Base-by-base conservation (phyloP, 2,113 vertebrate genomes). In the Solea senegalensis region DNA sequence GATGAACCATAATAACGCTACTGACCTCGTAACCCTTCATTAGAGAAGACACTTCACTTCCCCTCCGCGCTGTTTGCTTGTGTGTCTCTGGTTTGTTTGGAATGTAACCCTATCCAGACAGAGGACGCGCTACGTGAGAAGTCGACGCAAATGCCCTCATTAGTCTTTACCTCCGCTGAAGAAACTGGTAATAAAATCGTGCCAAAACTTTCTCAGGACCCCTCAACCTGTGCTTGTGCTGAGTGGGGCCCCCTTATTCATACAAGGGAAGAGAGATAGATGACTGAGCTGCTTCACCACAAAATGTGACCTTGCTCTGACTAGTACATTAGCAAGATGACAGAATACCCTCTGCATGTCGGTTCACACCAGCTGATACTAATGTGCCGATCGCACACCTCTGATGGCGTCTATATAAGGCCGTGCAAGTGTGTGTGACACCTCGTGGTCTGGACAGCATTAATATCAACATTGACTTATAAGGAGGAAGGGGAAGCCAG, bases 401-500 rank as follows among this genome's bases (percentile, higher is more conserved):
- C 63, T 58, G 53, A 55, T 74, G 69, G 62, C 75, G 84, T 90
- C 92, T 92, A 91, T 91, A 91, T 92, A 90, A 90, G 92, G 90
- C 63, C 45, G 62, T 58, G 28, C 58, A 27, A 75, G 66, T 43
- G 70, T 44, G 58, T 43, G 13, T 58, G 82, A 90, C 88, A 89
- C 84, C 77, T 80, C 15, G 67, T 74, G 75, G 82, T 81, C 87
- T 87, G 77, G 77, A 88, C 70, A 80, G 83, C 82, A 75, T 81
- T 83, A 82, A 80, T 84, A 80, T 90, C 87, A 93, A 91, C 92
- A 92, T 85, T 50, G 80, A 86, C 93, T 92, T 94, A 93, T 93
- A 94, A 92, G 93, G 93, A 93, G 86, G 85, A 80, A 59, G 11
- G n/a, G 51, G 54, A 52, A 63, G 43, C 43, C 50, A 1, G 62